Conservation (phyloP, 2,113 vertebrate species). For the Pituophis catenifer region DNA sequence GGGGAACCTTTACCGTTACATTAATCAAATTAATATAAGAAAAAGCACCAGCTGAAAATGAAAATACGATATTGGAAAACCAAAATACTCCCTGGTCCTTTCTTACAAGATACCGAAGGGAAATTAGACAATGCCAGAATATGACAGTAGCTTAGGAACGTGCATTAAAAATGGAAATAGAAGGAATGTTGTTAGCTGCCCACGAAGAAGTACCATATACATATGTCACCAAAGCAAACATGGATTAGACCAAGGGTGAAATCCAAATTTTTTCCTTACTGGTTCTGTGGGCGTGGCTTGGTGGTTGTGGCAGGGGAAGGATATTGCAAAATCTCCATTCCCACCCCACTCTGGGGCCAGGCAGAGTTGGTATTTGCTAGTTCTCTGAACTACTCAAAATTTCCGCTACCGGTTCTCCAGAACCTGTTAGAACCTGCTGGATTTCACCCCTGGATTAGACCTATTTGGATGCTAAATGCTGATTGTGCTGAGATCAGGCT, state of each 20-base stretch:
- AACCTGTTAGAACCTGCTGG: too few relatives aligned
- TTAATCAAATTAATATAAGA: background rate
- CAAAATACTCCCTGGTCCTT: background rate
- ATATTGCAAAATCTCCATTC: too few relatives aligned
- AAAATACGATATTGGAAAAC: background rate
- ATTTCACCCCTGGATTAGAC: background rate
- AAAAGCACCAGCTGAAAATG: background rate
- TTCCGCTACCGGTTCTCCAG: too few relatives aligned
- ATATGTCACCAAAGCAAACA: background rate
- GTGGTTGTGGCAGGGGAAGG: too few relatives aligned
- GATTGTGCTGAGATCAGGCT: background rate
- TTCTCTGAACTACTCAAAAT: too few relatives aligned
- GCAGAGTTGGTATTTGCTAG: too few relatives aligned
- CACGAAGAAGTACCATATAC: background rate
- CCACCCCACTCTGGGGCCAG: too few relatives aligned
- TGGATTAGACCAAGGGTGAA: background rate
- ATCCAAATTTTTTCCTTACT: too few relatives aligned
- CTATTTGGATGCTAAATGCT: background rate
- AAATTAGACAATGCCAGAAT: background rate
- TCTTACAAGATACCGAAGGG: background rate
- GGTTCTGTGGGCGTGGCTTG: too few relatives aligned
- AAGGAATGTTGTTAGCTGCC: background rate
- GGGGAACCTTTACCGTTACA: too few relatives aligned
- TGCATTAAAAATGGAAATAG: background rate
- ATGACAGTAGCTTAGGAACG: background rate